These are phyloP conservation scores for Tragelaphus oryx DNA, from an alignment of 2,797 vertebrate species.

Conservation along the genomic window DNA sequence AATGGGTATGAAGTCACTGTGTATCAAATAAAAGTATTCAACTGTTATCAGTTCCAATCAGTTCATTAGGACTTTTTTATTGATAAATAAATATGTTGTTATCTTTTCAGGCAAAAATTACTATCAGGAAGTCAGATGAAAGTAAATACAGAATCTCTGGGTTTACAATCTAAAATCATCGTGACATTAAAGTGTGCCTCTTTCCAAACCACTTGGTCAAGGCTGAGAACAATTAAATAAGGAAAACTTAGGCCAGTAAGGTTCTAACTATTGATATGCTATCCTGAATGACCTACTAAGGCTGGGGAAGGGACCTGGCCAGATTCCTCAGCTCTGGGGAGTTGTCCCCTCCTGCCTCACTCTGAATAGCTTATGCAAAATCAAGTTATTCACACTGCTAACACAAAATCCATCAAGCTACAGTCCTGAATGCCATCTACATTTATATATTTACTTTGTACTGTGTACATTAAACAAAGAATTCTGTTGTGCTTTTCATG, in stretches of 20 bases:
- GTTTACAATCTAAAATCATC: conserved; percentile 28
- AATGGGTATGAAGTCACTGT: conserved; percentile 4
- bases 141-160: conserved; percentile 32
- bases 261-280: neutral
- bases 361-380: conserved; percentile 41
- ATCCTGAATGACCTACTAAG: neutral
- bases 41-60: neutral
- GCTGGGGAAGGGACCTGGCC: neutral
- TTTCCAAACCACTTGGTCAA: neutral
- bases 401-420: conserved; percentile 46
- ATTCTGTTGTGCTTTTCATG: conserved; percentile 75
- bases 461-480: conserved; percentile 55
- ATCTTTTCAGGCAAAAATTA: neutral
- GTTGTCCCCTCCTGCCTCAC: neutral
- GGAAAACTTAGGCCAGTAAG: neutral
- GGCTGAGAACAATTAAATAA: neutral
- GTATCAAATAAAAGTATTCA: conserved; percentile 12
- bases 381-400: conserved; percentile 38
- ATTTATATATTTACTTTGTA: conserved; percentile 42
- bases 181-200: neutral
- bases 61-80: neutral
- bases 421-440: conserved; percentile 34
- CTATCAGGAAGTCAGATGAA: neutral
- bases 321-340: neutral
- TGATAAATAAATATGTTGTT: neutral